phyloP scores from a whole-genome alignment of 2,888 invertebrate genomes.

The Coenonympha glycerion region DNA sequence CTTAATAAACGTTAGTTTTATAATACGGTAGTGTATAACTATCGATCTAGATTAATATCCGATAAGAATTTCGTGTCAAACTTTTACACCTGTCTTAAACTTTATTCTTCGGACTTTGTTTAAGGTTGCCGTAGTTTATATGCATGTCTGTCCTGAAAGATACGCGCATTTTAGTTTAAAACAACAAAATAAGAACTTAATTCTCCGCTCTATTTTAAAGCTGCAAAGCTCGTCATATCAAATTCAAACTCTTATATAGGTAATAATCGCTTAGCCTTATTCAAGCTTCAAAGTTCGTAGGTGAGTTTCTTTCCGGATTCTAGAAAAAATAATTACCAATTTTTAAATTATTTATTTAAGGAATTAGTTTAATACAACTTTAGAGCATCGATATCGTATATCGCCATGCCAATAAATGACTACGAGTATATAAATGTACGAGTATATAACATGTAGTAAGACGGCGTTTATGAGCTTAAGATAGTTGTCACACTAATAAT shows the following conservation, averaged over 20 bases:
- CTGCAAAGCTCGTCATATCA: not conserved
- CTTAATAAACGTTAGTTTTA: too few species aligned
- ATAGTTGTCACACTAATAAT: constrained; percentile 23
- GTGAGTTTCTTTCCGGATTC: too few species aligned
- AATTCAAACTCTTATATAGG: not conserved
- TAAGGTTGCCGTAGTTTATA: not conserved
- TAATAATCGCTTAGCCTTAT: not conserved
- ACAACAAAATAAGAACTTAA: not conserved
- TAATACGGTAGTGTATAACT: too few species aligned
- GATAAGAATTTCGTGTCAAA: not conserved
- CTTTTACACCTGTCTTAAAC: not conserved
- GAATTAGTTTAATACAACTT: too few species aligned
- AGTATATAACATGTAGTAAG: not conserved
- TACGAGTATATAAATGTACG: too few species aligned
- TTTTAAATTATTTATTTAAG: too few species aligned
- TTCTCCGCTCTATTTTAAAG: not conserved
- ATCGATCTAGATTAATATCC: not conserved
- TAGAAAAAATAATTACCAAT: too few species aligned
- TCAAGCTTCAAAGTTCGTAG: too few species aligned
- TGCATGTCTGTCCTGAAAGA: constrained; percentile 19
- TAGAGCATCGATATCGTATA: too few species aligned
- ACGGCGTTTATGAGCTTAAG: constrained; percentile 22
- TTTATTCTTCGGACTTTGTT: not conserved
- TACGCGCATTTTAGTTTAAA: constrained; percentile 3
- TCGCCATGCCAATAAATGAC: too few species aligned